phyloP scores from a whole-genome alignment of 2,888 invertebrate species.

The Epsilonema sp. region DNA sequence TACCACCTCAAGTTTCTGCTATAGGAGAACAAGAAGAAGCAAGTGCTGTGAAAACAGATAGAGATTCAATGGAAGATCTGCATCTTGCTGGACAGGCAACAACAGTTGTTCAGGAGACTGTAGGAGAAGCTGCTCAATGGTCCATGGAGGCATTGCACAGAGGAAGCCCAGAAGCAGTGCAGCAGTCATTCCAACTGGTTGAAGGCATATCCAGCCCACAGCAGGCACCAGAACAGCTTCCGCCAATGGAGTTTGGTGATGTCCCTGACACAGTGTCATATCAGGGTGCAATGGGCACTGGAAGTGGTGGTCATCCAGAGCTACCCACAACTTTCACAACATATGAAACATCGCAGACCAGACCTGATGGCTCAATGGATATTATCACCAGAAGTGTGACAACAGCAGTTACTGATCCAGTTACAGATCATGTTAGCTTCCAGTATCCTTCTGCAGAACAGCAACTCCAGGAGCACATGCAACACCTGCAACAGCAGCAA shows the following conservation, averaged over 20 bases:
- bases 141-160: too few relatives aligned
- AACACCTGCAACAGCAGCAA: conserved; percentile 10
- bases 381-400: conserved; percentile 24
- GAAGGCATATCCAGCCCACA: too few relatives aligned
- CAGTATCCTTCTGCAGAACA: conserved; percentile 24
- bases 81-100: too few relatives aligned
- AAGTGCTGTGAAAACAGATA: not conserved
- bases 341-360: conserved; percentile 20
- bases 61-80: too few relatives aligned
- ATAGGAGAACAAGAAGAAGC: conserved; percentile 12
- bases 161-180: too few relatives aligned
- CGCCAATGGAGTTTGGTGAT: too few relatives aligned
- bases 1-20: not conserved
- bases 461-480: conserved; percentile 13
- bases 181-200: too few relatives aligned
- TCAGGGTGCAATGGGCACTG: not conserved
- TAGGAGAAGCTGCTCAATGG: too few relatives aligned
- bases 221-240: too few relatives aligned
- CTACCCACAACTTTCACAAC: conserved; percentile 14
- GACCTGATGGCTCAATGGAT: conserved; percentile 21
- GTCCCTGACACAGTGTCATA: not conserved
- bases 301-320: not conserved
- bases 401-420: conserved; percentile 23
- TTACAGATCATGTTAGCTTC: conserved; percentile 21
- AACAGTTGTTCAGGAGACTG: too few relatives aligned